phyloP scores from a whole-genome alignment of 2,113 vertebrate genomes.

The Rhinopomastus cyanomelas region DNA sequence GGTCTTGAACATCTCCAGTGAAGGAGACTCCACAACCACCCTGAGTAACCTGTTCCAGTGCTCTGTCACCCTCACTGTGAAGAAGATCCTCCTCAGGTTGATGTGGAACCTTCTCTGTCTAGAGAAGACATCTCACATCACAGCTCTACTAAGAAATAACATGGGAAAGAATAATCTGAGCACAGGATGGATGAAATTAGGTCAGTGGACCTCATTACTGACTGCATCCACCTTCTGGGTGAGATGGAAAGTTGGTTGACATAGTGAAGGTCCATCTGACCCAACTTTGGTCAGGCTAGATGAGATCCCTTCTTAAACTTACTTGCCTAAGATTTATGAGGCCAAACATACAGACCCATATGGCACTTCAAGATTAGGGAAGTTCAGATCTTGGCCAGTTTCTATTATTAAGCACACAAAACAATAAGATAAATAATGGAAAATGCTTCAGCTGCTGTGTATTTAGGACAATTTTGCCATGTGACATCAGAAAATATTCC shows the following conservation, averaged over 20 bases:
- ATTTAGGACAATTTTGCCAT: constrained; percentile 37
- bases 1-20: no score
- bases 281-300: not conserved
- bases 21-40: no score
- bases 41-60: no score
- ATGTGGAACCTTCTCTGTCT: no score
- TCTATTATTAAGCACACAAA: constrained; percentile 43
- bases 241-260: not conserved
- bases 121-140: not conserved
- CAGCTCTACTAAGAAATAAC: not conserved
- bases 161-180: not conserved
- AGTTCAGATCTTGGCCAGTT: not conserved
- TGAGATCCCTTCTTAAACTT: not conserved
- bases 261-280: not conserved
- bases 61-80: no score
- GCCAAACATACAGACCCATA: not conserved
- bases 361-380: not conserved
- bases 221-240: not conserved
- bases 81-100: no score
- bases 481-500: constrained; percentile 59
- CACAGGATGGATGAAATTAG: not conserved
- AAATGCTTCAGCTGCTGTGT: constrained; percentile 52
- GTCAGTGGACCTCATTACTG: not conserved
- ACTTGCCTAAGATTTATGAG: not conserved
- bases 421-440: constrained; percentile 3